These are phyloP conservation scores for Equus przewalskii DNA, from an alignment of 2,113 vertebrate genomes.

Conservation along the genomic window DNA sequence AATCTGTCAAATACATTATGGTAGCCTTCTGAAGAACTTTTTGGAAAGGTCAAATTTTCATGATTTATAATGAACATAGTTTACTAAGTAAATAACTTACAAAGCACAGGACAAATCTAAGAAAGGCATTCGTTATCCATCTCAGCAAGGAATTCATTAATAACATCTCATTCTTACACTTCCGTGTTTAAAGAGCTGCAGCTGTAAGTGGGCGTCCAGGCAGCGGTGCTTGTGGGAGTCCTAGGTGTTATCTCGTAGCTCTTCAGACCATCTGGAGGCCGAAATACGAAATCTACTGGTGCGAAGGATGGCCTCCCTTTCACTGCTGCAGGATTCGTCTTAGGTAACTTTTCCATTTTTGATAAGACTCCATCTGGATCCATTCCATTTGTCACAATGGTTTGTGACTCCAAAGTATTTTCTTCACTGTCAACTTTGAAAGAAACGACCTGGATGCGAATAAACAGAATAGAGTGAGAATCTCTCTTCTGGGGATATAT, in stretches of 20 bases:
- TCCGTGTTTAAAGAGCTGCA: slow-evolving; percentile 82
- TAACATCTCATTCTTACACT: slow-evolving; percentile 82
- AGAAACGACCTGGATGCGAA: slow-evolving; percentile 75
- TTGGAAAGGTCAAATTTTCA: background rate
- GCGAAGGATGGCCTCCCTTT: slow-evolving; percentile 92
- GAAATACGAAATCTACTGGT: slow-evolving; percentile 93
- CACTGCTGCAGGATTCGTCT: background rate
- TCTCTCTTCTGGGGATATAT: background rate
- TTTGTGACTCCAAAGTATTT: slow-evolving; percentile 70
- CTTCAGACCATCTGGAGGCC: slow-evolving; percentile 90
- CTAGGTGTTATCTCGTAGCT: slow-evolving; percentile 91
- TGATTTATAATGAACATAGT: background rate
- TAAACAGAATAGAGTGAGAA: slow-evolving; percentile 60
- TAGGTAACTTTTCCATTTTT: slow-evolving; percentile 61
- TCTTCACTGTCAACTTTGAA: slow-evolving; percentile 71
- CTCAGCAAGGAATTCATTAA: slow-evolving; percentile 1
- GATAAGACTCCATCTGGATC: slow-evolving; percentile 25
- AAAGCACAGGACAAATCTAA: slow-evolving; percentile 20
- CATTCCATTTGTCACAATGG: background rate
- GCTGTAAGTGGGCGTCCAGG: slow-evolving; percentile 89
- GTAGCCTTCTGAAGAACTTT: slow-evolving; percentile 21
- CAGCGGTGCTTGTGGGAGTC: slow-evolving; percentile 90
- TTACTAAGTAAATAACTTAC: slow-evolving; percentile 26
- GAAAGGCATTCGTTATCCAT: background rate
- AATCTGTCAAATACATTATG: slow-evolving; percentile 30